Evolutionary conservation across 2,888 invertebrate species (phyloP).

Genomic region (Drosophila sordidula): DNA sequence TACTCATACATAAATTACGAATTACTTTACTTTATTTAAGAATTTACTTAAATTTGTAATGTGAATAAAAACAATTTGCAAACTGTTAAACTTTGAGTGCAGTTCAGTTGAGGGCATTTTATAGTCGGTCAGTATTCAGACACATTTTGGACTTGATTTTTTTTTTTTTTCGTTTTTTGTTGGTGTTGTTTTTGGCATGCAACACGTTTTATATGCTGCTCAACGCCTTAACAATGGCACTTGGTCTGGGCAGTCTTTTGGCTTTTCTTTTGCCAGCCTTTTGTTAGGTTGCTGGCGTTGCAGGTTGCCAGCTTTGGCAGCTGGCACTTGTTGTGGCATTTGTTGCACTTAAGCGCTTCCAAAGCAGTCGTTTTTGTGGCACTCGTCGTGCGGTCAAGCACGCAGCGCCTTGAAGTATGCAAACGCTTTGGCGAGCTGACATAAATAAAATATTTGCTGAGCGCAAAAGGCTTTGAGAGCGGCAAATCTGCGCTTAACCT

Average conservation of each 20-base stretch:
- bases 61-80: no score
- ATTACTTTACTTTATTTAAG: no score
- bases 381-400: constrained; percentile 64
- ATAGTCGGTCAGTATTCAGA: not conserved
- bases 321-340: constrained; percentile 54
- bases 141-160: not conserved
- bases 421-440: constrained; percentile 56
- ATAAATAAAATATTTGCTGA: constrained; percentile 67
- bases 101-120: constrained; percentile 2
- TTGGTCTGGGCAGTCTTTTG: constrained; percentile 46
- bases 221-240: constrained; percentile 71
- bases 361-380: constrained; percentile 49
- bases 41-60: no score
- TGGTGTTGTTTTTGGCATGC: constrained; percentile 35
- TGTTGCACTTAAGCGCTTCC: constrained; percentile 61
- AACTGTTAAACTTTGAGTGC: not conserved
- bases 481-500: constrained; percentile 74
- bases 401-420: constrained; percentile 67
- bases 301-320: constrained; percentile 26
- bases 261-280: constrained; percentile 40
- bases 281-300: constrained; percentile 34
- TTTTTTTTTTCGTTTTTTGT: not conserved
- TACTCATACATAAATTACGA: no score
- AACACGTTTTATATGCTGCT: constrained; percentile 64
- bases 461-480: constrained; percentile 41